phyloP scores from a whole-genome alignment of 2,888 invertebrate genomes.

The Stegana nigrithorax region DNA sequence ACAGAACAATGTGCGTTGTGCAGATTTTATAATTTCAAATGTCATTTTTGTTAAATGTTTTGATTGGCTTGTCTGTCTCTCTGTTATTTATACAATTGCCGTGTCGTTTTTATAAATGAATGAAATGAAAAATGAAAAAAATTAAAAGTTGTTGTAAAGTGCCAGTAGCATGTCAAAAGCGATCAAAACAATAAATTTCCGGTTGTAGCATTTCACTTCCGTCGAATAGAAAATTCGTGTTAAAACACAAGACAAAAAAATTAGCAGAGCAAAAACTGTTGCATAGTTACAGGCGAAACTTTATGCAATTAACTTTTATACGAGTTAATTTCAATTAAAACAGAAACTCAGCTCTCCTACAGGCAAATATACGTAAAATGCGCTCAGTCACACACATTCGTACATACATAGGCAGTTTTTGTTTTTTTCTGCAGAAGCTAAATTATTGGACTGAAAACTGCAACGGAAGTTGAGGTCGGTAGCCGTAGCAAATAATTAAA shows the following conservation, averaged over 20 bases:
- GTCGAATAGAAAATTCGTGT: neutral
- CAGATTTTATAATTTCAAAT: no score
- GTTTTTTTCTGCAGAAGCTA: neutral
- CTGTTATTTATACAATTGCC: no score
- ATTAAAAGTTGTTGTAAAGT: no score
- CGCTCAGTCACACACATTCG: no score
- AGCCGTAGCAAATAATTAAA: slow-evolving; percentile 12
- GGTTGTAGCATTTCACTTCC: neutral
- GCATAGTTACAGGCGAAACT: slow-evolving; percentile 15
- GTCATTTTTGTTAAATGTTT: no score
- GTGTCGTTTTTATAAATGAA: no score
- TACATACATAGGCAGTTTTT: no score
- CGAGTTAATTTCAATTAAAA: slow-evolving; percentile 46
- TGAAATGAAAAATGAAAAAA: no score
- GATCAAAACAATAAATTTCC: neutral
- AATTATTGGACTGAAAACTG: no score
- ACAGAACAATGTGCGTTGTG: no score
- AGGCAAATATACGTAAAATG: neutral
- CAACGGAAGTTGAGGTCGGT: slow-evolving; percentile 9
- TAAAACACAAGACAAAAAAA: no score
- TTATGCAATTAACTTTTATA: slow-evolving; percentile 28
- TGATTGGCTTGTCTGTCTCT: no score
- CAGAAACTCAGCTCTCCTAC: neutral
- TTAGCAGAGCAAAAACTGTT: slow-evolving; percentile 9
- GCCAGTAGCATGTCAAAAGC: neutral